A percentile compares a stretch with the other conserved stretches of the same genome.
phyloP scores from a whole-genome alignment of 2,888 invertebrate genomes.

The Gymnocheta viridis region DNA sequence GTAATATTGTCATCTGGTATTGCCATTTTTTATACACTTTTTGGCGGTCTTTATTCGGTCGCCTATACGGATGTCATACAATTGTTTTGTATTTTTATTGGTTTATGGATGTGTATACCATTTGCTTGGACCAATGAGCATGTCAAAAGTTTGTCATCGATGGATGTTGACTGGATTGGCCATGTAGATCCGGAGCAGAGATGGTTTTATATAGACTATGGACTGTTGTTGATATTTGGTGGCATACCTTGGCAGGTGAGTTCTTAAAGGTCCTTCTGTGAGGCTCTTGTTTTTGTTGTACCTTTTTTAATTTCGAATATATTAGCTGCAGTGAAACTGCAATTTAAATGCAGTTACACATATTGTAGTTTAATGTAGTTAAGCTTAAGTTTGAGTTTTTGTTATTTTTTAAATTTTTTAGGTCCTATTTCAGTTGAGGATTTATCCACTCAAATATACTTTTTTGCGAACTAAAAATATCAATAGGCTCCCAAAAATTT shows the following conservation, averaged over 20 bases:
- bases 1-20: slow-evolving; percentile 98
- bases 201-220: slow-evolving; percentile 93
- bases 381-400: too few relatives aligned
- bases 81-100: slow-evolving; percentile 98
- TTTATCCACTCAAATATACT: too few relatives aligned
- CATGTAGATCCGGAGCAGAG: slow-evolving; percentile 87
- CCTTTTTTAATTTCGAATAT: too few relatives aligned
- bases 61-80: slow-evolving; percentile 99
- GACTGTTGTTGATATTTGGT: slow-evolving; percentile 94
- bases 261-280: background rate
- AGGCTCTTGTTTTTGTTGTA: background rate
- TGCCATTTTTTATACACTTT: slow-evolving; percentile 98
- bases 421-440: too few relatives aligned
- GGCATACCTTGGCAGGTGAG: slow-evolving; percentile 98
- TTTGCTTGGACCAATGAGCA: slow-evolving; percentile 95
- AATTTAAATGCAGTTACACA: too few relatives aligned
- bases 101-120: slow-evolving; percentile 98
- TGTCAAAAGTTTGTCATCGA: slow-evolving; percentile 90
- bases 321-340: too few relatives aligned
- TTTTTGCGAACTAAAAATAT: too few relatives aligned
- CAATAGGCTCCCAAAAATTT: too few relatives aligned
- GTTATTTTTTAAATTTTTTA: too few relatives aligned
- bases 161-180: slow-evolving; percentile 96
- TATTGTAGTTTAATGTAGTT: too few relatives aligned
- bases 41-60: slow-evolving; percentile 98